phyloP scores from a whole-genome alignment of 2,797 vertebrate species.

The Enteromius afrohamiltoni region DNA sequence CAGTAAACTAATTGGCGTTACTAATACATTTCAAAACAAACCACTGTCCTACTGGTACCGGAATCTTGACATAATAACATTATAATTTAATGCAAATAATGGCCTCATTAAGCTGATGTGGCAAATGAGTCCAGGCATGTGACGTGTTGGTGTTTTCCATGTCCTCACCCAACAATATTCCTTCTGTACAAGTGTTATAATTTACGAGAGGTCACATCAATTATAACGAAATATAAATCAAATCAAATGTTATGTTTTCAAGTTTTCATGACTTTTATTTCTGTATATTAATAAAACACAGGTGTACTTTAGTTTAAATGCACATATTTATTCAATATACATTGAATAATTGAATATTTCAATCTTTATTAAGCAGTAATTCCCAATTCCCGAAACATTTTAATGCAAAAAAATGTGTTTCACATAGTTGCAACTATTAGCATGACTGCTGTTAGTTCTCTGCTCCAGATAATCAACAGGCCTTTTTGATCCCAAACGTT shows the following conservation, averaged over 20 bases:
- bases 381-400: background rate
- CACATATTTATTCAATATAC: background rate
- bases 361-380: background rate
- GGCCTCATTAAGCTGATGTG: constrained; percentile 75
- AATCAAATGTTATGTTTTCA: background rate
- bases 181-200: constrained; percentile 66
- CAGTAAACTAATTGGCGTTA: constrained; percentile 85
- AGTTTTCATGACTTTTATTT: background rate
- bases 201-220: constrained; percentile 35
- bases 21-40: constrained; percentile 81
- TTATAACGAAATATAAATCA: background rate
- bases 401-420: background rate
- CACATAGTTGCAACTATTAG: constrained; percentile 57
- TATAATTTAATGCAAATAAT: constrained; percentile 79
- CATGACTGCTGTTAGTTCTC: constrained; percentile 64
- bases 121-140: constrained; percentile 74
- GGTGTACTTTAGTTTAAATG: background rate
- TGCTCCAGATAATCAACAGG: constrained; percentile 53
- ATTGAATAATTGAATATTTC: background rate
- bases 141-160: constrained; percentile 47
- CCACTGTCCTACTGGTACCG: constrained; percentile 73
- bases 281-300: background rate
- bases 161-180: constrained; percentile 68
- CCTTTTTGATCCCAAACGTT: constrained; percentile 66
- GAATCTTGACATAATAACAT: constrained; percentile 79